Base-by-base conservation (phyloP, 2,888 invertebrate species). In the Epirrhoe alternata region DNA sequence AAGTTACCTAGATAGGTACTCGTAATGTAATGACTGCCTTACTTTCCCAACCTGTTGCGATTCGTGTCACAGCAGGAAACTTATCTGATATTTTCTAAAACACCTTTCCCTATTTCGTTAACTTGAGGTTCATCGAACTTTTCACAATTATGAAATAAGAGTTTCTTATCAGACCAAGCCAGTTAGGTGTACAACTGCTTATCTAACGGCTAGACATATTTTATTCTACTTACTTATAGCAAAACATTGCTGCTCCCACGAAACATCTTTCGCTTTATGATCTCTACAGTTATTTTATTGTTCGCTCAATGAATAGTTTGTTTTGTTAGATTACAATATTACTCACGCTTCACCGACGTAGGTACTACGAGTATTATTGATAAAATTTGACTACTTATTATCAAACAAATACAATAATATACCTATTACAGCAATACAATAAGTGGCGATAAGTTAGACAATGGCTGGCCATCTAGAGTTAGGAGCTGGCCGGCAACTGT, bases 61-160 rank as follows among this genome's bases (percentile, higher is more conserved):
- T 74, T 77, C 73, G 69, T 71, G 70, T 57, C 74, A 69, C 72
- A 73, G 65, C 72, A 76, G 78, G 79, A 80, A 83, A 80, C 78
- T 79, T 74, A 61, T 31, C 66, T 58, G 45, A 64, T 71, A 76
- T 83, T 81, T 83, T 82, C 81, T 78, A 77, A 83, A 79, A 78
- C 78, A 81, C 82, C 82, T 90, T 89, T 87, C 84, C 84, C 81
- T 78, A 80, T 86, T 87, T 86, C 78, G 80, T 83, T 80, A 88
- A 86, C 87, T 42, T 83, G 83, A 89, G 89, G 92, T 91, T 92
- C 92, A 88, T 86, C 84, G 90, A 91, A 91, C 92, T 85, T 82
- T 76, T 31, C 30, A 64, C 58, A 77, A 68, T 68, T 67, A 84
- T 82, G 78, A 70, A 64, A 70, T 70, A 64, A 66, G 57, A 68